Base-by-base conservation (phyloP, 2,113 vertebrate genomes). In the Charina bottae region DNA sequence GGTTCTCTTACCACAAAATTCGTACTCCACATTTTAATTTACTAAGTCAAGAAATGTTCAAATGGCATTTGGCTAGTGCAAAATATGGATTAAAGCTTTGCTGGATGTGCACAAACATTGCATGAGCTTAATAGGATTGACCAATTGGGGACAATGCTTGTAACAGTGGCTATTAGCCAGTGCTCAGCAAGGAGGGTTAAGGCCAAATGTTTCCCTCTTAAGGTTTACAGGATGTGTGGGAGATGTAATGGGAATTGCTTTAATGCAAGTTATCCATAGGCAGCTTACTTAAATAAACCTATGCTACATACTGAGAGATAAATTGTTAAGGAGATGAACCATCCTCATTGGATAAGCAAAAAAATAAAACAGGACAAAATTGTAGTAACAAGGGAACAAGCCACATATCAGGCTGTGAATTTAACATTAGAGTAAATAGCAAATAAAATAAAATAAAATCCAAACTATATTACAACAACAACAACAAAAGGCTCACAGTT, bases 221-320 rank as follows among this genome's bases (percentile, higher is more conserved):
- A 8, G 24, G 17, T 21, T 78, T 59, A 49, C 64, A 88, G 90
- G 85, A 88, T n/a, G 54, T 83, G n/a, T 88, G 56, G 62, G 53
- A 33, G 12, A 37, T 72, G 26, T 56, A 87, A 78, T 15, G 33
- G 85, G 33, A 87, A 91, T 58, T 24, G n/a, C 33, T 72, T 62
- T 88, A 83, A 49, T 88, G 62, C 53, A 83, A 83, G 55, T 88
- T 91, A 58, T 88, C 10, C n/a, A 23, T 58, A 88, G 54, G 37
- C 85, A 91, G 17, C n/a, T 46, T 72, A 37, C n/a, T 53, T 85
- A 85, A 90, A 90, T 64, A 78, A 91, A 85, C 9, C 24, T 54
- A 87, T 6, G 55, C 85, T 60, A 78, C 54, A 88, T 88, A 55
- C 33, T 37, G 42, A 55, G 83, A 68, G n/a, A 64, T n/a, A 53